Evolutionary conservation across 2,797 vertebrate species (phyloP).

Genomic region (Spinus olivaceus): DNA sequence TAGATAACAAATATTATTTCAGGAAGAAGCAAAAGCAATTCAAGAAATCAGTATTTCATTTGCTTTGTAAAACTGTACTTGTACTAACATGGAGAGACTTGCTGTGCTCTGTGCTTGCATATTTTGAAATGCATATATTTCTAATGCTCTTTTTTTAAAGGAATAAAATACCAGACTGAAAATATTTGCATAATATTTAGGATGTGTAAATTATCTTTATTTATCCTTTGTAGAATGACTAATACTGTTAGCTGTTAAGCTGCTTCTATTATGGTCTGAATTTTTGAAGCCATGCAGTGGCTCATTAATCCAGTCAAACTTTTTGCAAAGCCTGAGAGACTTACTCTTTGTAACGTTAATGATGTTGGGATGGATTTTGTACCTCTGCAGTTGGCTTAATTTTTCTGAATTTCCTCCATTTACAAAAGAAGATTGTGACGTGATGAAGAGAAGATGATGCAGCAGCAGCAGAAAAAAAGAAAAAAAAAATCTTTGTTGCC

Average conservation of each 20-base stretch:
- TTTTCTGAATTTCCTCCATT: not conserved
- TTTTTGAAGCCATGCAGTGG: not conserved
- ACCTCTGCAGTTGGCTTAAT: not conserved
- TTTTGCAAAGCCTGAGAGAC: not conserved
- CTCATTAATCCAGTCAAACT: not conserved
- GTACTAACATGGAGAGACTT: not conserved
- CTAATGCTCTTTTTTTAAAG: not conserved
- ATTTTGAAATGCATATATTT: not conserved
- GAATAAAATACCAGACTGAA: not conserved
- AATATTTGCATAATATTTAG: not conserved
- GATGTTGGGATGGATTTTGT: not conserved
- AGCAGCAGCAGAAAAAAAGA: not conserved
- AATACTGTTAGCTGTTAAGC: not conserved
- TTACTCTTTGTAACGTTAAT: not conserved
- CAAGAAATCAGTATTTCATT: not conserved
- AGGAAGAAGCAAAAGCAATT: not conserved
- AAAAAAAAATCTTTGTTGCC: not conserved
- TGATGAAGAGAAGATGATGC: not conserved
- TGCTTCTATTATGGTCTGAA: not conserved
- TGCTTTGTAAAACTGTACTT: fast-evolving
- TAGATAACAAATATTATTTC: not conserved
- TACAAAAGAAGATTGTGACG: not conserved
- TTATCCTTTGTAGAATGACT: not conserved
- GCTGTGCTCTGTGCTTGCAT: not conserved
- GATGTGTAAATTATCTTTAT: not conserved